Evolutionary conservation across 2,888 invertebrate genomes (phyloP), one percentile per base, ranked within the genome.

Genomic region (Halocaridina rubra): DNA sequence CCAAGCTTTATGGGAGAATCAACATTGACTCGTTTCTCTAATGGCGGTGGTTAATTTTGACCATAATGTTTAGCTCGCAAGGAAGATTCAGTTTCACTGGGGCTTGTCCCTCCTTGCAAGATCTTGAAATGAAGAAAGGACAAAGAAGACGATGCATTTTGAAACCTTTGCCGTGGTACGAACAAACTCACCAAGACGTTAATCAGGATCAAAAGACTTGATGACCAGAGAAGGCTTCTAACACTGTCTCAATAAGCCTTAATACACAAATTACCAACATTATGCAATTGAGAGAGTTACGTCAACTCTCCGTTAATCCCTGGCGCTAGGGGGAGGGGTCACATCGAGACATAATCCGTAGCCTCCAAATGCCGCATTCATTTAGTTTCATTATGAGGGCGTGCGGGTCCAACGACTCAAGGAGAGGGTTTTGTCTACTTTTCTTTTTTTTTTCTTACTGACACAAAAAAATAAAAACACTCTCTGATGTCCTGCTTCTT

Each of bases 231-330:
- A 79, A 79, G 19, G 84, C 67, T 72, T 79, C 78, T 78, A 79
- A 79, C 84, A 84, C 84, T 79, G 79, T 78, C 84, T 84, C 84
- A 84, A 84, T 84, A 84, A 84, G 84, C 78, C 78, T 78, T 84
- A 84, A 84, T 74, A 64, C 84, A 84, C 78, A 84, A 84, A 84
- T 84, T 84, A 84, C 84, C 84, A 84, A 64, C 84, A 84, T 84
- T 84, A 84, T 84, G 74, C 84, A 84, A 84, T 84, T 84, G 84
- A 84, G 79, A 30, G 77, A 79, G 84, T 84, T 84, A 84, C 22
- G 78, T 39, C 57, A 69, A 78, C 29, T 61, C 59, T 39, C 72
- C 61, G 74, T 79, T 72, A 79, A 64, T 59, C 46, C 77, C 3
- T n/a, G 59, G 32, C 39, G n/a, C 27, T n/a, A 57, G 67, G 64